Evolutionary conservation across 2,113 vertebrate species (phyloP), one percentile per base, ranked within the genome.

Genomic region (Pseudolaguvia tuberculata): DNA sequence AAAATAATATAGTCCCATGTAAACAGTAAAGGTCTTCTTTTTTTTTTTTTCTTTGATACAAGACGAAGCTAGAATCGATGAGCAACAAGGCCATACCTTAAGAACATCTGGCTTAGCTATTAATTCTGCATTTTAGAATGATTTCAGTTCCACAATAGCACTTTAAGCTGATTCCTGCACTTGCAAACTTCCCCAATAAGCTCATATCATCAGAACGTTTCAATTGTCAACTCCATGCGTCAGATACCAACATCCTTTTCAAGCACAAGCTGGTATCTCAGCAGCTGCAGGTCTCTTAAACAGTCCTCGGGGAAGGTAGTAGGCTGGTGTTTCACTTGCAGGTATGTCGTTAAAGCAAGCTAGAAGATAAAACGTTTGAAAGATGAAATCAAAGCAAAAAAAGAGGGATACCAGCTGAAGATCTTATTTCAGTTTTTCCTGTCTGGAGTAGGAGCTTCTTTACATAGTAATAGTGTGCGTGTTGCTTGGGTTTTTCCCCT

Each of bases 401-500:
- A 15, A 14, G 20, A 17, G 7, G 3, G 21, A 66, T 25, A 5
- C 21, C 51, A 48, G 11, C 1, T 31, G 21, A 23, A 55, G 56
- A 45, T 48, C 53, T 70, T 53, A 35, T 80, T 81, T 63, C 67
- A 39, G 57, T 74, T 51, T 39, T 23, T 77, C 47, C 13, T 71
- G 47, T 57, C 59, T 78, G 55, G 61, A 35, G 23, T 23, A 63
- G 35, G 75, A 45, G 58, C 55, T 45, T 51, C 25, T 52, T 70
- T 73, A 55, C 71, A 76, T 73, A 31, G 45, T 29, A 72, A 71
- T 35, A 51, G 53, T 59, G 78, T 84, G 78, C 65, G 78, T 84
- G 71, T 81, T 80, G n/a, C 78, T 56, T 80, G 83, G 78, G 82
- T 83, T 83, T 85, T 85, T 65, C 80, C 80, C 73, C 51, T 83